A percentile compares a stretch with the other conserved stretches of the same genome.
Conservation (phyloP, 2,113 vertebrate genomes). For the Ursus arctos region DNA sequence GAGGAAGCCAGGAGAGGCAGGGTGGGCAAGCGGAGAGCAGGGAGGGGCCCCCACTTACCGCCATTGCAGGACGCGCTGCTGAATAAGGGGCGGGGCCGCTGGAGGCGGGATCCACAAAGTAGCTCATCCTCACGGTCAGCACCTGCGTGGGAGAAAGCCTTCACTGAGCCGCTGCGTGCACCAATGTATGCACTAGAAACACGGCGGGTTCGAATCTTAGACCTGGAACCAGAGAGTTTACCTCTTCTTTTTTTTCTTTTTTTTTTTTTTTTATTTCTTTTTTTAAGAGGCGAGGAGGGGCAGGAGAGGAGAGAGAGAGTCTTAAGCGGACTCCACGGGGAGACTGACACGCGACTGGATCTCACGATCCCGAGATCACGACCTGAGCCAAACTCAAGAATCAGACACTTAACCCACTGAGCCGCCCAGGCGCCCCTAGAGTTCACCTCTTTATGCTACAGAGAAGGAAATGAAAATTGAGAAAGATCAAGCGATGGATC, state of each 20-base stretch:
- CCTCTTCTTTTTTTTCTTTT: background rate
- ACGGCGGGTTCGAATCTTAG: background rate
- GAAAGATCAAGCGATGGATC: background rate
- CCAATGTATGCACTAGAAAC: background rate
- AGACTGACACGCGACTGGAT: background rate
- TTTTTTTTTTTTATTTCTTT: background rate
- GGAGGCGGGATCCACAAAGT: slow-evolving; percentile 93
- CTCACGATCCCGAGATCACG: background rate
- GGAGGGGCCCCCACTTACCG: slow-evolving; percentile 89
- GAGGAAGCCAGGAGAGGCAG: background rate
- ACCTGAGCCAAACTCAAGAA: background rate
- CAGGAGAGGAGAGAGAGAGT: background rate
- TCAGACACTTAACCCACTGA: background rate
- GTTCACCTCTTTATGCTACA: background rate
- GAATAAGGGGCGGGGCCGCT: slow-evolving; percentile 89
- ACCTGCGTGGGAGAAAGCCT: slow-evolving; percentile 77
- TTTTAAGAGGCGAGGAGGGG: background rate
- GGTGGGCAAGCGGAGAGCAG: too few species aligned
- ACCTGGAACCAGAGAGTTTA: background rate
- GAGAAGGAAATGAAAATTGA: background rate
- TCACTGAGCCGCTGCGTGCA: background rate
- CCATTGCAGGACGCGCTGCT: slow-evolving; percentile 87
- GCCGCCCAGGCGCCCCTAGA: background rate
- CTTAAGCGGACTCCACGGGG: background rate
- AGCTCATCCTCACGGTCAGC: slow-evolving; percentile 91